phyloP scores from a whole-genome alignment of 2,888 invertebrate genomes.

The Papilio protenor region DNA sequence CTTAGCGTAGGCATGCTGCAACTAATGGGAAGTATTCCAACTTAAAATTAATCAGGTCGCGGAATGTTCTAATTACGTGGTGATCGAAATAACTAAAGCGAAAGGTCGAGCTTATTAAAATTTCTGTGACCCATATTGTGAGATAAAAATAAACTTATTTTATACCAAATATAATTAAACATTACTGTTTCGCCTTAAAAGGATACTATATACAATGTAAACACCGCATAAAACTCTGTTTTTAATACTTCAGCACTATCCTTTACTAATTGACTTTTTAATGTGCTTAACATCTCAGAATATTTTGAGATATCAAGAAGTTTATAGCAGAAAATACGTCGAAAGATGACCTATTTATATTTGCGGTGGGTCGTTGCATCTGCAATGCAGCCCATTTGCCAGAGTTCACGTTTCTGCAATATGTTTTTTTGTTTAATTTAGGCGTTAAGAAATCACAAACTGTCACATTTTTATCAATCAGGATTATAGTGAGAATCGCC shows the following conservation, averaged over 20 bases:
- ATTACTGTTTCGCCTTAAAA: background rate
- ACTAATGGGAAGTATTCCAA: background rate
- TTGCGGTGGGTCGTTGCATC: background rate
- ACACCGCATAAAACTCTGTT: too few relatives aligned
- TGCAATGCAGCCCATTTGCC: constrained; percentile 13
- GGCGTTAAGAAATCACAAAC: background rate
- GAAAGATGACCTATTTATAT: constrained; percentile 3
- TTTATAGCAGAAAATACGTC: background rate
- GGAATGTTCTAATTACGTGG: constrained; percentile 13
- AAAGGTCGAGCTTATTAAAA: constrained; percentile 19
- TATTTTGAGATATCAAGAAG: background rate
- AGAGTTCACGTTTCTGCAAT: background rate
- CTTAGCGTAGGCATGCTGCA: background rate
- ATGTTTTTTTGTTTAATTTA: background rate
- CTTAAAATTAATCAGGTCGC: constrained; percentile 9
- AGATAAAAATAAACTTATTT: constrained; percentile 7
- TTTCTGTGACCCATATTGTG: constrained; percentile 2
- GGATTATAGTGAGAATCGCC: background rate
- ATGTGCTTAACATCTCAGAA: background rate
- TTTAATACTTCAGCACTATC: background rate
- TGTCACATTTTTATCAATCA: background rate
- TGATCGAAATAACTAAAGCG: constrained; percentile 9
- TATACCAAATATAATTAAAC: background rate
- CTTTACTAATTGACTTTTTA: background rate
- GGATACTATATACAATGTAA: too few relatives aligned